Percentiles rank a stretch among this genome's conserved stretches.
phyloP scores from a whole-genome alignment of 2,797 vertebrate genomes.

The Xenopus petersii region DNA sequence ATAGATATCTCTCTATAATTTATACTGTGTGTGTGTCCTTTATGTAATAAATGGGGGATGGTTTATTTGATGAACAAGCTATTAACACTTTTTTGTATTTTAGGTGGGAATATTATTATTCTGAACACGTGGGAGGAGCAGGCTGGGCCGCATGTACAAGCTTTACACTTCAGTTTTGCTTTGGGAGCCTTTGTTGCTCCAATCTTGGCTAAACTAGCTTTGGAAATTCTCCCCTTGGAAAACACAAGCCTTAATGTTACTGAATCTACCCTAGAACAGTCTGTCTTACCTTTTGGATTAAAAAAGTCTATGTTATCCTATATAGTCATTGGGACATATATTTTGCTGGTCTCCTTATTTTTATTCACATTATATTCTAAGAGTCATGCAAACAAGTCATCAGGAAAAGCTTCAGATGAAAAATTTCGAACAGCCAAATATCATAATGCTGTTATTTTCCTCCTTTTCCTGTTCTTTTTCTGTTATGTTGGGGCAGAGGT shows the following conservation, averaged over 20 bases:
- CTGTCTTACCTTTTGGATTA: conserved; percentile 15
- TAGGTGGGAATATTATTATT: conserved; percentile 86
- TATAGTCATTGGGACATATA: conserved; percentile 73
- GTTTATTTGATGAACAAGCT: no score
- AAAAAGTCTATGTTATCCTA: conserved; percentile 74
- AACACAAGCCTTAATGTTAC: neutral
- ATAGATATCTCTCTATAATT: neutral
- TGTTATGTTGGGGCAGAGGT: conserved; percentile 90
- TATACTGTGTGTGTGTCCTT: neutral
- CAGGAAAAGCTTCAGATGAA: conserved; percentile 50
- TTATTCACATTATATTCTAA: conserved; percentile 74
- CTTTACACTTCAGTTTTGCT: conserved; percentile 94
- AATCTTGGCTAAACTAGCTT: conserved; percentile 79
- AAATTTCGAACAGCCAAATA: conserved; percentile 68
- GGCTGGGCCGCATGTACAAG: conserved; percentile 86
- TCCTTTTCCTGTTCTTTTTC: conserved; percentile 87
- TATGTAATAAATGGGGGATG: neutral
- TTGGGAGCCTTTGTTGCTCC: conserved; percentile 83
- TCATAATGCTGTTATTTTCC: conserved; percentile 70
- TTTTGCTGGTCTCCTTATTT: conserved; percentile 70
- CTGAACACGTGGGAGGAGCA: conserved; percentile 80
- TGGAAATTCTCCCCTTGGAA: conserved; percentile 43
- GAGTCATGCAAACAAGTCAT: conserved; percentile 51
- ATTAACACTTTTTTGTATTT: conserved; percentile 9
- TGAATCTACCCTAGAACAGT: neutral